Base-by-base conservation (phyloP, 1,140 invertebrate genomes). In the Caenorhabditis latens region DNA sequence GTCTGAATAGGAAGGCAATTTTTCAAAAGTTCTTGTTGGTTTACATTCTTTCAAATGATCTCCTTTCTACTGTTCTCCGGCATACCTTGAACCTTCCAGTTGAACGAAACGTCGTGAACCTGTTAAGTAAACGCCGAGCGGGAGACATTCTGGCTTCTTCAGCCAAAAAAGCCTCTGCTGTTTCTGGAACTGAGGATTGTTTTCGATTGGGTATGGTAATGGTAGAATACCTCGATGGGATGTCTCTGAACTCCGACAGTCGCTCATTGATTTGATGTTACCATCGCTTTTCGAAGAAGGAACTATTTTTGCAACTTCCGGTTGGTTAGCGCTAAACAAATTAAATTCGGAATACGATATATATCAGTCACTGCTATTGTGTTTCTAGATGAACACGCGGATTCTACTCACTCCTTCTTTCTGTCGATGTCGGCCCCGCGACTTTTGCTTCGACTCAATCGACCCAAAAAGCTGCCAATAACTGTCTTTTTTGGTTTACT, bases 131-230 rank as follows among this genome's bases (percentile, higher is more conserved):
- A 7, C 71, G 43, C 13, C 71, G 71, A 79, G 71, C 71, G 5
- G 71, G 71, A 5, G 71, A 79, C 71, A 79, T 79, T n/a, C 71
- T n/a, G 13, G 71, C 46, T 48, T 79, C 71, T 53, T 79, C 71
- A 14, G 14, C 71, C n/a, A 79, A n/a, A 79, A 50, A 50, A 50
- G 21, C 24, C 2, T 46, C 71, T 13, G 43, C 21, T 9, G 43
- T n/a, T 79, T 79, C 71, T 79, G 71, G n/a, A 79, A 79, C 71
- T 79, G 4, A 32, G 24, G 14, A 43, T 6, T 43, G 14, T 21
- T 48, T n/a, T 50, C 24, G 4, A 24, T 46, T 19, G 6, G 43
- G n/a, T 3, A 32, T 53, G 48, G 13, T 16, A 5, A 40, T 46
- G 5, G 8, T n/a, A 0, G 42, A 19, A 21, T 50, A 79, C 71